Evolutionary conservation across 2,888 invertebrate species (phyloP), one percentile per base, ranked within the genome.

Genomic region (Brenthis daphne): DNA sequence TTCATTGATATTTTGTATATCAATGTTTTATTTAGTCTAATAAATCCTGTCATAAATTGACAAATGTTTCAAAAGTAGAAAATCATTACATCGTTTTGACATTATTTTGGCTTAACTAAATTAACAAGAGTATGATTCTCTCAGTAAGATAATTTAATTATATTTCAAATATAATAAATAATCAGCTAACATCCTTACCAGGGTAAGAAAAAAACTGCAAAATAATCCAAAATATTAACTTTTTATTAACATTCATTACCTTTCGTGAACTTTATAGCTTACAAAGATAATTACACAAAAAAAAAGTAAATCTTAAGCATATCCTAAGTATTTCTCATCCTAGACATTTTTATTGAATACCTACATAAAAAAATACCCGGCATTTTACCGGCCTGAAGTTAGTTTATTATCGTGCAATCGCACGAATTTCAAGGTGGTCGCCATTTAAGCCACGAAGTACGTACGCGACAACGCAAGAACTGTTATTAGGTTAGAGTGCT

Each of bases 391-490:
- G 75, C 54, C 73, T 79, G 90, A 91, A 90, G 89, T 87, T 85
- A 76, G 80, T 76, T 78, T 77, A 77, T 78, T 78, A 76, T 80
- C 80, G 57, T 68, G 56, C 67, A 72, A 77, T 67, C 78, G 83
- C 74, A 79, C 85, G 77, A 84, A 86, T 80, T 90, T 92, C 89
- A 83, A 67, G 72, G 73, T 80, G 85, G 93, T 92, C 90, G 93
- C 92, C 92, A 93, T 93, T 92, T 89, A 85, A 90, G 92, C 93
- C 93, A 92, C 93, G 93, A 90, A 87, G 80, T 61, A 65, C 47
- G 63, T 63, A 68, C 64, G 63, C 58, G 64, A 57, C 37, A 43
- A 8, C 64, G 54, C 54, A 54, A 64, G 63, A 24, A 51, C 43
- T 55, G 64, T 67, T 48, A 50, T 37, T 85, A 91, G 91, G 92